Evolutionary conservation across 2,888 invertebrate genomes (phyloP).

Genomic region (Nemoura dubitans): DNA sequence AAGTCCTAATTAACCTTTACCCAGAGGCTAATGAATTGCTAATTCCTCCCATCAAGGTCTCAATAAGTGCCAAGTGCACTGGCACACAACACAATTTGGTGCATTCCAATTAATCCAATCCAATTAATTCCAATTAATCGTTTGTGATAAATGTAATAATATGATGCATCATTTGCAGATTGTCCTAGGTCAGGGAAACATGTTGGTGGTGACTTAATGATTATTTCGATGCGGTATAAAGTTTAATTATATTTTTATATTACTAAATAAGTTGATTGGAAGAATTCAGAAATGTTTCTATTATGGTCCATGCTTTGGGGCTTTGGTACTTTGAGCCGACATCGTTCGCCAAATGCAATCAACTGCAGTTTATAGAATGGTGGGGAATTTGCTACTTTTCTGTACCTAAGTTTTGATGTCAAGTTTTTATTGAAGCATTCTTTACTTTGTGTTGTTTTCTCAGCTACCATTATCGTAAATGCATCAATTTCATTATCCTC

Average conservation of each 20-base stretch:
- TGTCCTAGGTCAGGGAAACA: neutral
- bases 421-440: too few species aligned
- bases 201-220: neutral
- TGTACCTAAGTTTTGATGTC: too few species aligned
- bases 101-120: neutral
- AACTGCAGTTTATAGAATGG: too few species aligned
- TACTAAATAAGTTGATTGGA: too few species aligned
- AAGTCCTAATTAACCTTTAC: neutral
- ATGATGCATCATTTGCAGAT: neutral
- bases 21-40: neutral
- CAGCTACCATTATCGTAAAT: too few species aligned
- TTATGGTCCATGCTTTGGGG: too few species aligned
- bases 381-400: too few species aligned
- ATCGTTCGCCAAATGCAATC: too few species aligned
- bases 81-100: neutral
- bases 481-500: too few species aligned
- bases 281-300: too few species aligned
- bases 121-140: neutral
- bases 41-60: neutral
- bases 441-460: too few species aligned
- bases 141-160: neutral
- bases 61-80: neutral
- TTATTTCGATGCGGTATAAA: neutral
- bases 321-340: too few species aligned
- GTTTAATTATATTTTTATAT: neutral